Evolutionary conservation across 2,888 invertebrate genomes (phyloP).

Genomic region (Drosophila borealis): DNA sequence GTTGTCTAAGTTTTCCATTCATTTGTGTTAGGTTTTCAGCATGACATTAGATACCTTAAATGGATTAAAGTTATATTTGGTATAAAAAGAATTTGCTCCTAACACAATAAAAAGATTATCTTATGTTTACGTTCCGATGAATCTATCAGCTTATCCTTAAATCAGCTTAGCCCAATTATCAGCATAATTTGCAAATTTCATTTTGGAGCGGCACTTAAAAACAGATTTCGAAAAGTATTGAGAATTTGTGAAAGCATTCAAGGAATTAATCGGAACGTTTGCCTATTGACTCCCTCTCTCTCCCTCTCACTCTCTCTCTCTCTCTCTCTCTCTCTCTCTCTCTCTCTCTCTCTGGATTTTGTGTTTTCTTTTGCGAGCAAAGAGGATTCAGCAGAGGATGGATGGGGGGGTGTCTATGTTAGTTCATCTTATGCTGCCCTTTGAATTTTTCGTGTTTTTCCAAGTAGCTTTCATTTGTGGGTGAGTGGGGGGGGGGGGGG

Average conservation of each 20-base stretch:
- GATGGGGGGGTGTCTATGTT: conserved; percentile 13
- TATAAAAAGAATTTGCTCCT: too few species aligned
- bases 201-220: conserved; percentile 10
- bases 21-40: too few species aligned
- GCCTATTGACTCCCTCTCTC: conserved; percentile 28
- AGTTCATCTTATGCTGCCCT: conserved; percentile 50
- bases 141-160: conserved; percentile 13
- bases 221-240: conserved; percentile 50
- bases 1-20: too few species aligned
- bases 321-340: conserved; percentile 21
- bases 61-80: too few species aligned
- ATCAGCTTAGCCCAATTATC: conserved; percentile 42
- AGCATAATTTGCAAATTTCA: conserved; percentile 32
- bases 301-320: not conserved
- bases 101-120: not conserved
- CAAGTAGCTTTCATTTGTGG: conserved; percentile 56
- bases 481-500: conserved; percentile 10
- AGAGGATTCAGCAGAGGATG: conserved; percentile 28
- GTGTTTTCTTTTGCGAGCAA: conserved; percentile 34
- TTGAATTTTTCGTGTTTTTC: conserved; percentile 47
- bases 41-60: too few species aligned
- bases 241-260: conserved; percentile 44
- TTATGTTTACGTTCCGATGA: not conserved
- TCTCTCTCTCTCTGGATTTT: conserved; percentile 33
- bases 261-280: conserved; percentile 41